A percentile compares a stretch with the other conserved stretches of the same genome.
phyloP scores from a whole-genome alignment of 2,797 vertebrate genomes.

The Choloepus didactylus region DNA sequence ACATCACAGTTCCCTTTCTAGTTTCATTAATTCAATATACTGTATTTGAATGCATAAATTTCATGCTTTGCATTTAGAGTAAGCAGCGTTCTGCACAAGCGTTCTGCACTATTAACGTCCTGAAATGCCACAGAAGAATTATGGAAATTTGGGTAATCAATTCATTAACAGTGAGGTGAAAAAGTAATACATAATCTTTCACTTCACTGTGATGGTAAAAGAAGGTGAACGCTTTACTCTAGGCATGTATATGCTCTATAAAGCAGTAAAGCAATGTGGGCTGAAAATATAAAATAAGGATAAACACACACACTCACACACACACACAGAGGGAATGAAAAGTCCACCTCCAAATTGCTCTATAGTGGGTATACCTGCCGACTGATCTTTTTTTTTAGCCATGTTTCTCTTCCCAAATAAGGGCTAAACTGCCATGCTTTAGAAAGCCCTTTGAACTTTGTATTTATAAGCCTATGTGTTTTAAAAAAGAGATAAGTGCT shows the following conservation, averaged over 20 bases:
- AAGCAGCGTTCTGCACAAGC: not conserved
- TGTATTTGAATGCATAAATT: not conserved
- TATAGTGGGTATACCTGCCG: not conserved
- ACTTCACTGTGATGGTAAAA: not conserved
- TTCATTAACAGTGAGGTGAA: not conserved
- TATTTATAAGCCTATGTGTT: slow-evolving; percentile 42
- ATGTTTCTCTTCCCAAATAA: slow-evolving; percentile 64
- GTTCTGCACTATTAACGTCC: not conserved
- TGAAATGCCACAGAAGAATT: not conserved
- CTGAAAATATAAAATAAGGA: slow-evolving; percentile 45
- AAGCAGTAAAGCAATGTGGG: not conserved
- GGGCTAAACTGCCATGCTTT: slow-evolving; percentile 30
- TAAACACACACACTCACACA: not conserved
- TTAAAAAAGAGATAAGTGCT: slow-evolving; percentile 56
- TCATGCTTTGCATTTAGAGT: not conserved
- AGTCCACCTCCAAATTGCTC: not conserved
- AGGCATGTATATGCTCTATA: not conserved
- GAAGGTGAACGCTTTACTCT: slow-evolving; percentile 4
- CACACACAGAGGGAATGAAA: not conserved
- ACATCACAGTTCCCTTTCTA: not conserved
- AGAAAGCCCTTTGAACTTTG: slow-evolving; percentile 68
- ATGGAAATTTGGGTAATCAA: not conserved
- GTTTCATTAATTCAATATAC: not conserved
- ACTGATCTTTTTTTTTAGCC: not conserved
- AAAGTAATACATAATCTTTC: slow-evolving; percentile 16